Evolutionary conservation across 2,113 vertebrate genomes (phyloP).

Genomic region (Hassar affinis): DNA sequence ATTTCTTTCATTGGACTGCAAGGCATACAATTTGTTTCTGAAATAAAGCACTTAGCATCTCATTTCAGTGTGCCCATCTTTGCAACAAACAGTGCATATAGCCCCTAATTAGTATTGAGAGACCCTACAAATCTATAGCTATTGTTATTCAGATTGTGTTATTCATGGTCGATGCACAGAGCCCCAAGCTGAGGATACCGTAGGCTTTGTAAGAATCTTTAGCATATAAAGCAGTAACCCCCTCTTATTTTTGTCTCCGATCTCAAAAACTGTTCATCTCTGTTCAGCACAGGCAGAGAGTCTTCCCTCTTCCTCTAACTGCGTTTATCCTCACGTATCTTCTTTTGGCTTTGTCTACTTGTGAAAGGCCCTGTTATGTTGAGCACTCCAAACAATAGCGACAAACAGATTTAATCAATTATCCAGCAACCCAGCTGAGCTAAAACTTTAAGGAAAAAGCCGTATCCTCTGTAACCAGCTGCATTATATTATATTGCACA

Average conservation of each 20-base stretch:
- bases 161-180: constrained; percentile 73
- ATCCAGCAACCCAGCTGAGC: constrained; percentile 10
- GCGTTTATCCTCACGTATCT: neutral
- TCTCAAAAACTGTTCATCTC: constrained; percentile 55
- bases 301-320: constrained; percentile 22
- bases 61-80: constrained; percentile 68
- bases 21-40: constrained; percentile 54
- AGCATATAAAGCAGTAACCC: constrained; percentile 59
- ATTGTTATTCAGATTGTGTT: constrained; percentile 78
- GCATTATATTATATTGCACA: constrained; percentile 3
- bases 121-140: constrained; percentile 75
- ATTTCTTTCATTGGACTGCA: constrained; percentile 30
- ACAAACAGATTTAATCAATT: constrained; percentile 31
- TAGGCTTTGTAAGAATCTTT: constrained; percentile 65
- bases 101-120: constrained; percentile 76
- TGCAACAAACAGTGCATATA: constrained; percentile 71
- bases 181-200: constrained; percentile 63
- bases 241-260: constrained; percentile 72
- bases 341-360: constrained; percentile 5
- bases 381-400: neutral
- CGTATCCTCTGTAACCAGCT: neutral
- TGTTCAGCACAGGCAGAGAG: constrained; percentile 16
- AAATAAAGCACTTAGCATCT: constrained; percentile 60
- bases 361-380: neutral
- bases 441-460: constrained; percentile 1